Evolutionary conservation across 2,113 vertebrate genomes (phyloP), one percentile per base, ranked within the genome.

Genomic region (Emydura subglobosa): DNA sequence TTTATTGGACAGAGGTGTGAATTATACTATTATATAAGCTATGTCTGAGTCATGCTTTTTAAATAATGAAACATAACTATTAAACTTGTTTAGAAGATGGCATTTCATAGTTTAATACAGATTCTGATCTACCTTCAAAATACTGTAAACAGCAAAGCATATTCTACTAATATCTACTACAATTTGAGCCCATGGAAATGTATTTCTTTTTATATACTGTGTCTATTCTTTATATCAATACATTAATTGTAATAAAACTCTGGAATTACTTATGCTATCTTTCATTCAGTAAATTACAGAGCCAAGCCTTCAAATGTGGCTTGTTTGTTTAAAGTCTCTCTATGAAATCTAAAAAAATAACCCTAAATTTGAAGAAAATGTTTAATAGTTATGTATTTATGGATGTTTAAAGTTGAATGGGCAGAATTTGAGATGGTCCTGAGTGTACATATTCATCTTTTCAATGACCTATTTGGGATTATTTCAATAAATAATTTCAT

Each of bases 1-100:
- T 83, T 72, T 93, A 74, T 79, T 96, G 89, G 80, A 95, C 95
- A 92, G 87, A 84, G 90, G 59, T 92, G 95, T 95, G 93, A 95
- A 90, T 87, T 97, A 95, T 95, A 49, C 53, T 94, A 53, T 90
- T 95, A 61, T 83, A 61, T 90, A 90, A 97, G 82, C 24, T 59
- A 94, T 91, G 96, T 97, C 79, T 94, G 86, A 97, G 81, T 96
- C 25, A 76, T 47, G 90, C 1, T 82, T 92, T 97, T 95, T 95
- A 97, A 96, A 88, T 87, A 93, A 93, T 95, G 96, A 82, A 87
- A 79, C 5, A 68, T 82, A 5, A 94, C 42, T 55, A 61, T 89
- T 94, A 91, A 92, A 83, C 5, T 95, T 91, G 16, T 61, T 91
- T 0, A 27, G 92, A 86, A 92, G 54, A 17, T 84, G 82, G 80